phyloP scores from a whole-genome alignment of 2,113 vertebrate species.

The Clarias magur region DNA sequence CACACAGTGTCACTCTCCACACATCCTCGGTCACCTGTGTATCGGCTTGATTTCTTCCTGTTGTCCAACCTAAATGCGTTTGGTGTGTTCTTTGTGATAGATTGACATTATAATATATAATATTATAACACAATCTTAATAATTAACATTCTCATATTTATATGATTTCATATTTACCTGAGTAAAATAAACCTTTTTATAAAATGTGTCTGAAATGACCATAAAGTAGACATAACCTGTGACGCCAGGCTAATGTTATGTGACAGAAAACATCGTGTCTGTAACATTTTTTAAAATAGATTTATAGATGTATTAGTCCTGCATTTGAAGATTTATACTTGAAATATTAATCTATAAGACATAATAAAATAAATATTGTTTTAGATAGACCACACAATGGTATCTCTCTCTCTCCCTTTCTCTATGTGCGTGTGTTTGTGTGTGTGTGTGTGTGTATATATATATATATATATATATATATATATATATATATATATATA shows the following conservation, averaged over 20 bases:
- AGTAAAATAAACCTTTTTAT: neutral
- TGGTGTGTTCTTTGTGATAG: neutral
- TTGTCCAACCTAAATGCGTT: neutral
- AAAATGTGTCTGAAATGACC: neutral
- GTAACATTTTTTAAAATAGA: neutral
- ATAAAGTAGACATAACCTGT: neutral
- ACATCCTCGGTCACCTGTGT: neutral
- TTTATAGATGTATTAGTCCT: neutral
- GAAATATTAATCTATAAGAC: neutral
- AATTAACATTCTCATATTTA: neutral
- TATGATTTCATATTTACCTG: neutral
- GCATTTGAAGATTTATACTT: neutral
- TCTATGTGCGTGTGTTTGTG: too few species aligned
- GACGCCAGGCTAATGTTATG: neutral
- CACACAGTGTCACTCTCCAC: conserved; percentile 18
- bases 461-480: too few species aligned
- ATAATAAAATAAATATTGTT: neutral
- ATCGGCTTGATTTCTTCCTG: neutral
- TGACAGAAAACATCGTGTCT: neutral
- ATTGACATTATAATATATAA: neutral
- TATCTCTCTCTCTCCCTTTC: too few species aligned
- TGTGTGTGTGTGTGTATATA: too few species aligned
- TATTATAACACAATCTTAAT: neutral
- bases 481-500: too few species aligned
- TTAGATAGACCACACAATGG: neutral